These are phyloP conservation scores for Smutsia temminckii DNA, from an alignment of 2,797 vertebrate species.

Conservation along the genomic window DNA sequence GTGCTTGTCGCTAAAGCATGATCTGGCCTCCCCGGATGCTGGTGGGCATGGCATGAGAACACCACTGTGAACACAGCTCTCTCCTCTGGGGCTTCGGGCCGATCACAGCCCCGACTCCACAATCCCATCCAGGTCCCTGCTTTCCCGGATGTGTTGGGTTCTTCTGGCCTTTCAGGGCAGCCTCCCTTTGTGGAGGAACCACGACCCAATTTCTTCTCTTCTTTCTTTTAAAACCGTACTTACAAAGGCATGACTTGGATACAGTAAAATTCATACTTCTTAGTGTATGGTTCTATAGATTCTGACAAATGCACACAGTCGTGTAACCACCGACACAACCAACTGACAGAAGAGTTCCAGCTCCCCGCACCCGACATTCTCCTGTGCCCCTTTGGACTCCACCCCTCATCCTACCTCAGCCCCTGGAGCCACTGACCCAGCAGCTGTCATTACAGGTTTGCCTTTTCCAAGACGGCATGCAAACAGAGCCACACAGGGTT, in stretches of 20 bases:
- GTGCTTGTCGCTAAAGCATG: background rate
- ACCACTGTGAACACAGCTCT: rapidly evolving
- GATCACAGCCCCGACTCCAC: too few species aligned
- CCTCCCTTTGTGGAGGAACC: background rate
- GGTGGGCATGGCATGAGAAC: background rate
- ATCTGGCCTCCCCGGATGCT: background rate
- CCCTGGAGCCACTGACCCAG: background rate
- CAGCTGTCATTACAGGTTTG: background rate
- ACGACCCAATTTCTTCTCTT: background rate
- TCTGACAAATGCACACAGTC: background rate
- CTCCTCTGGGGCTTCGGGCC: background rate
- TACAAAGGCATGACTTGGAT: background rate
- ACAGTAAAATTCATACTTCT: background rate
- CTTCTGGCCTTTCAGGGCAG: background rate
- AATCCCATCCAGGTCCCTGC: background rate
- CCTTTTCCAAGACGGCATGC: background rate
- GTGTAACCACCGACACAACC: background rate
- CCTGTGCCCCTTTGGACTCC: background rate
- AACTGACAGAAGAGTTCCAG: background rate
- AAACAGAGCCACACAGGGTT: background rate
- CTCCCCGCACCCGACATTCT: background rate
- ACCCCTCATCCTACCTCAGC: background rate
- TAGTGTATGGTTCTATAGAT: background rate
- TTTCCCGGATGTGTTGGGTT: background rate
- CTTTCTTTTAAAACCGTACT: background rate